Evolutionary conservation across 2,113 vertebrate species (phyloP).

Genomic region (Hydrochoerus hydrochaeris): DNA sequence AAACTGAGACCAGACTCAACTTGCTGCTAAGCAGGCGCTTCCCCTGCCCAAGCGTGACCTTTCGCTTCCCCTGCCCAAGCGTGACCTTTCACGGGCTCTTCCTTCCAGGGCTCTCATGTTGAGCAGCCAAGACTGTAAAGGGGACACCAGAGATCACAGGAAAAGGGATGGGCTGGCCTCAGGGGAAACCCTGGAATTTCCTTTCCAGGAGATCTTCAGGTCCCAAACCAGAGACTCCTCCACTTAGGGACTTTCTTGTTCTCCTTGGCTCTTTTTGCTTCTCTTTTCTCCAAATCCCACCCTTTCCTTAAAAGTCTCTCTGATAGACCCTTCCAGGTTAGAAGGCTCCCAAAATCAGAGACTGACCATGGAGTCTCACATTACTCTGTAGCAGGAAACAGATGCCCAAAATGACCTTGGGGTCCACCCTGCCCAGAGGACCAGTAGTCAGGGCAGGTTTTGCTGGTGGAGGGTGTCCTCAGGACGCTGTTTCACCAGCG

Average conservation of each 20-base stretch:
- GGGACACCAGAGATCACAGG: not conserved
- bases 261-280: not conserved
- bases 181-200: slow-evolving; percentile 51
- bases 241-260: not conserved
- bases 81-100: not conserved
- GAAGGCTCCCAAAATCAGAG: not conserved
- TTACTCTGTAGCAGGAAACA: not conserved
- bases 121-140: not conserved
- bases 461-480: too few species aligned
- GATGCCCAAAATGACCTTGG: not conserved
- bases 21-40: not conserved
- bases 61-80: not conserved
- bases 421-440: not conserved
- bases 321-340: not conserved
- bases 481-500: not conserved
- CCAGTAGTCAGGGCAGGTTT: not conserved
- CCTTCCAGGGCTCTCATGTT: not conserved
- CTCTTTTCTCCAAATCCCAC: not conserved
- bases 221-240: not conserved
- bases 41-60: too few species aligned
- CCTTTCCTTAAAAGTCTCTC: not conserved
- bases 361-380: not conserved
- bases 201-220: slow-evolving; percentile 55
- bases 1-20: not conserved
- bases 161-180: slow-evolving; percentile 4